These are phyloP conservation scores for Melikaiella ostensackeni DNA, from an alignment of 2,888 invertebrate species.

Conservation along the genomic window DNA sequence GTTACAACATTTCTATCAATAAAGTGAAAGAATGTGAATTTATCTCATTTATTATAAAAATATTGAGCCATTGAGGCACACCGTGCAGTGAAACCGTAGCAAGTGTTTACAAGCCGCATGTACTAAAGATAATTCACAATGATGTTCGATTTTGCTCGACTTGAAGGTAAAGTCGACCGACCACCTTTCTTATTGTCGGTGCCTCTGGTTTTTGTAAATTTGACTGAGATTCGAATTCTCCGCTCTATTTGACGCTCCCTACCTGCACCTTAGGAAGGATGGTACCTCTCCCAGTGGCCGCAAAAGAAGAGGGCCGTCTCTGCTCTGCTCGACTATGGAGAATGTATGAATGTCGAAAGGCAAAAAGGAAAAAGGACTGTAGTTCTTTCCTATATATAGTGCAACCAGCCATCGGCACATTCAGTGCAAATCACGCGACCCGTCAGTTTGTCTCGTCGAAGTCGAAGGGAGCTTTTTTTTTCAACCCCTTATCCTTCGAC, in stretches of 20 bases:
- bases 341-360: constrained; percentile 73
- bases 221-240: constrained; percentile 75
- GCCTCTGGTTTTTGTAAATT: constrained; percentile 67
- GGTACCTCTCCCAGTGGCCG: constrained; percentile 51
- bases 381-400: constrained; percentile 73
- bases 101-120: constrained; percentile 11
- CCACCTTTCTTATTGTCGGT: constrained; percentile 36
- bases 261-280: constrained; percentile 59
- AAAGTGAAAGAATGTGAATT: too few species aligned
- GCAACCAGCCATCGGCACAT: constrained; percentile 68
- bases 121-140: constrained; percentile 27
- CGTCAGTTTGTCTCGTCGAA: constrained; percentile 28
- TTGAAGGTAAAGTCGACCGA: constrained; percentile 29
- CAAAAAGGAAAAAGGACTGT: constrained; percentile 73
- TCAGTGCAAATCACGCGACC: constrained; percentile 65
- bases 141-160: constrained; percentile 13
- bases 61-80: too few species aligned
- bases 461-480: background rate
- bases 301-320: constrained; percentile 63
- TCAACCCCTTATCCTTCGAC: constrained; percentile 4
- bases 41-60: too few species aligned
- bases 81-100: constrained; percentile 29
- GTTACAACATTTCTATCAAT: too few species aligned
- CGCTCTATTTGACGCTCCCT: constrained; percentile 77
- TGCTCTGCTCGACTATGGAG: constrained; percentile 64